Percentiles rank a stretch among this genome's conserved stretches.
Evolutionary conservation across 2,113 vertebrate genomes (phyloP).

Genomic region (Gadus chalcogrammus): DNA sequence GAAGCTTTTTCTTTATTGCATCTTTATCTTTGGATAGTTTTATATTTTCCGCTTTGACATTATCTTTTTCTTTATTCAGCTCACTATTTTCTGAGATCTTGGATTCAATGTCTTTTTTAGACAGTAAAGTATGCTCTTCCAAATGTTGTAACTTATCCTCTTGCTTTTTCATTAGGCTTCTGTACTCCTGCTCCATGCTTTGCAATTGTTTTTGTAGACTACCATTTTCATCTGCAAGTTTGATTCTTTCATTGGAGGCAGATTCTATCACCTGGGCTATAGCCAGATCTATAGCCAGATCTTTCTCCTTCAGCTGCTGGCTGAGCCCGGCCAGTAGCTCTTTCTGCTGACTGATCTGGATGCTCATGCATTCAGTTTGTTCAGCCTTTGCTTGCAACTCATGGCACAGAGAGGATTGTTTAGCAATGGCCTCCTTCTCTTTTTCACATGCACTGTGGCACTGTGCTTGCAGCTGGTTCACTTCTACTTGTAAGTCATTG

Average conservation of each 20-base stretch:
- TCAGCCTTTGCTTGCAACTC: conserved; percentile 69
- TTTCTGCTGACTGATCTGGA: conserved; percentile 80
- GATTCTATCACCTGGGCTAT: conserved; percentile 76
- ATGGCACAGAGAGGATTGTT: conserved; percentile 42
- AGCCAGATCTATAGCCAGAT: conserved; percentile 72
- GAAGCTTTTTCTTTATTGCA: conserved; percentile 80
- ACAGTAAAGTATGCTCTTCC: conserved; percentile 53
- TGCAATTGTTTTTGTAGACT: conserved; percentile 61
- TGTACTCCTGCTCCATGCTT: conserved; percentile 50
- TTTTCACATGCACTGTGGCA: conserved; percentile 47
- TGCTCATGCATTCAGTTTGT: conserved; percentile 58
- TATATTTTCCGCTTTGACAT: conserved; percentile 61
- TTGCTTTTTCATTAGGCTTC: conserved; percentile 41
- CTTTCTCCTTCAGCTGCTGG: conserved; percentile 80
- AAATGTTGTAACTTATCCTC: conserved; percentile 56
- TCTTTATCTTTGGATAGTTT: conserved; percentile 78
- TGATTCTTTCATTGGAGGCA: conserved; percentile 76
- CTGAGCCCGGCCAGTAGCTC: conserved; percentile 75
- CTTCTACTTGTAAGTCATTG: conserved; percentile 57
- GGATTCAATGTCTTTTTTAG: conserved; percentile 41
- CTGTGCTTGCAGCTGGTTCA: conserved; percentile 52
- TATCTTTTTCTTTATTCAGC: conserved; percentile 62
- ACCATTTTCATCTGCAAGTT: conserved; percentile 67
- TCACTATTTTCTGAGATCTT: conserved; percentile 56
- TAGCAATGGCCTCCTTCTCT: conserved; percentile 47